A percentile compares a stretch with the other conserved stretches of the same genome.
Conservation (phyloP, 2,113 vertebrate species). For the Caranx melampygus region DNA sequence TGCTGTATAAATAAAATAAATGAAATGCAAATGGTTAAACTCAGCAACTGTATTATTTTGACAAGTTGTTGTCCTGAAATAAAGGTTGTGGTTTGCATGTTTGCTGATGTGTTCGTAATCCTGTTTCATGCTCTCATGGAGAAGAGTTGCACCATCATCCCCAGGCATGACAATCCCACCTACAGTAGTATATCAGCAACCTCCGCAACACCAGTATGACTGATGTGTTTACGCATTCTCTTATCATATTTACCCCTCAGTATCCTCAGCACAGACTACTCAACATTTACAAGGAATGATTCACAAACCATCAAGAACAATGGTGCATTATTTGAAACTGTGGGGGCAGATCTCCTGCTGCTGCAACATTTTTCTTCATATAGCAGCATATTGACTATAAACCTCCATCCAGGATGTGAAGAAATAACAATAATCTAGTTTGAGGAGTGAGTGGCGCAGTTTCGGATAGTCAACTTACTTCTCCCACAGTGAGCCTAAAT, state of each 20-base stretch:
- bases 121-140: conserved; percentile 78
- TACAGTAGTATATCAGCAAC: conserved; percentile 72
- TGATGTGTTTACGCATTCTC: conserved; percentile 77
- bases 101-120: conserved; percentile 79
- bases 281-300: conserved; percentile 61
- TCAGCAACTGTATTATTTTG: conserved; percentile 47
- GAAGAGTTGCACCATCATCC: conserved; percentile 72
- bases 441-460: conserved; percentile 41
- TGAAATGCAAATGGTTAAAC: conserved; percentile 37
- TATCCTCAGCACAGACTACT: conserved; percentile 54
- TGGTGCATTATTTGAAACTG: conserved; percentile 63
- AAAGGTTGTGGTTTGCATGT: conserved; percentile 68
- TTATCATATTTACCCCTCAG: conserved; percentile 71
- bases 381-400: conserved; percentile 55
- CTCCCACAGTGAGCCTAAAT: conserved; percentile 39
- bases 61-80: conserved; percentile 61
- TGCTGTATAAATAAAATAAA: conserved; percentile 20
- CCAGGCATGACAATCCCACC: conserved; percentile 78
- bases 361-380: conserved; percentile 74
- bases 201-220: conserved; percentile 74
- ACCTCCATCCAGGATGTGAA: conserved; percentile 46
- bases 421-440: conserved; percentile 70
- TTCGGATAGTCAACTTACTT: conserved; percentile 51
- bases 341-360: conserved; percentile 45
- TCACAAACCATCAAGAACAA: conserved; percentile 62